Evolutionary conservation across 1,140 invertebrate species (phyloP).

Genomic region (Meteorus sp.): DNA sequence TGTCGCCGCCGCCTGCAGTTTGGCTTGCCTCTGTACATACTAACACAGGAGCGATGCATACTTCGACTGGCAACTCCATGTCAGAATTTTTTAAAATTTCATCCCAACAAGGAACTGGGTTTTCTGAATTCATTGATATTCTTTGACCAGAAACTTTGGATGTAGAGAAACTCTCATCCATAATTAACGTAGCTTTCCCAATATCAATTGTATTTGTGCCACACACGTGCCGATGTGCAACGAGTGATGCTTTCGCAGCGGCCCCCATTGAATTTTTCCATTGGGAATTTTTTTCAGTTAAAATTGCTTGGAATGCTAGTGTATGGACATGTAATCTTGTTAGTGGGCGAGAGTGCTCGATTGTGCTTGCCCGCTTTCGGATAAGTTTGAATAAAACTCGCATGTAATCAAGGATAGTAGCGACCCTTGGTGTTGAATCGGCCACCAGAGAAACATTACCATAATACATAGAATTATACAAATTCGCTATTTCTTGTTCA

Average conservation of each 20-base stretch:
- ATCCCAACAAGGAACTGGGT: constrained; percentile 83
- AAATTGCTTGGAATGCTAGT: constrained; percentile 82
- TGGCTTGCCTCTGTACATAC: constrained; percentile 82
- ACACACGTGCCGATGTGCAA: constrained; percentile 84
- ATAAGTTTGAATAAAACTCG: constrained; percentile 71
- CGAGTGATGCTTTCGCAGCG: constrained; percentile 82
- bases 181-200: constrained; percentile 70
- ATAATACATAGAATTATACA: constrained; percentile 70
- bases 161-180: constrained; percentile 85
- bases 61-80: constrained; percentile 62
- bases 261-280: constrained; percentile 81
- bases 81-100: constrained; percentile 61
- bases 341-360: constrained; percentile 61
- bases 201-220: constrained; percentile 73
- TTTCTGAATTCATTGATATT: constrained; percentile 67
- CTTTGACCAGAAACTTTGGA: constrained; percentile 61
- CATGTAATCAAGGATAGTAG: constrained; percentile 83
- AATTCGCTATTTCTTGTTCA: constrained; percentile 83
- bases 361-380: constrained; percentile 52
- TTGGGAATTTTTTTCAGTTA: constrained; percentile 67
- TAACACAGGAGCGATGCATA: constrained; percentile 83
- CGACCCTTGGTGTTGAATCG: constrained; percentile 79
- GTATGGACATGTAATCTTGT: constrained; percentile 86
- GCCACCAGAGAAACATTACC: constrained; percentile 76
- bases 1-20: constrained; percentile 86